A percentile compares a stretch with the other conserved stretches of the same genome.
phyloP scores from a whole-genome alignment of 1,140 invertebrate genomes.

The Pogonomyrmex barbatus region DNA sequence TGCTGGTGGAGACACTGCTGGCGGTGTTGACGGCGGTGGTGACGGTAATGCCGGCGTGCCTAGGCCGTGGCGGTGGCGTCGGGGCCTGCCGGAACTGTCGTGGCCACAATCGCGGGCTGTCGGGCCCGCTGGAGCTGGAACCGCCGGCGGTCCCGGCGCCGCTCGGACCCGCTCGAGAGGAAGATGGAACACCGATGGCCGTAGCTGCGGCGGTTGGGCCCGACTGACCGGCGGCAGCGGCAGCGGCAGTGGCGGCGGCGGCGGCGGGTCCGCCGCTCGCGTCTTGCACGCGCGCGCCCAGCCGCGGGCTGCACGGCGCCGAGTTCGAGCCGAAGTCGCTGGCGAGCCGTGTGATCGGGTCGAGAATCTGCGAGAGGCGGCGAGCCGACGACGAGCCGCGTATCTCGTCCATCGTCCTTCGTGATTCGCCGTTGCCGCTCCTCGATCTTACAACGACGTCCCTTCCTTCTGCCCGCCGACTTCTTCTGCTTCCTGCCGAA shows the following conservation, averaged over 20 bases:
- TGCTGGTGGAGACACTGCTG: slow-evolving; percentile 62
- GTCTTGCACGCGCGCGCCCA: slow-evolving; percentile 78
- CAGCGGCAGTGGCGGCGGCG: background rate
- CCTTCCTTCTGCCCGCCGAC: slow-evolving; percentile 26
- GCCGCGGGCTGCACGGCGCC: slow-evolving; percentile 84
- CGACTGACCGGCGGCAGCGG: slow-evolving; percentile 4
- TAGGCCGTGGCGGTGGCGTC: slow-evolving; percentile 84
- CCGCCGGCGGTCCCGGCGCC: slow-evolving; percentile 42
- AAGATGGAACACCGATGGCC: background rate
- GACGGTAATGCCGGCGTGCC: slow-evolving; percentile 67
- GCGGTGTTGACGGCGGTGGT: slow-evolving; percentile 64
- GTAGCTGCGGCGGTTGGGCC: slow-evolving; percentile 22
- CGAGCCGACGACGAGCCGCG: slow-evolving; percentile 85
- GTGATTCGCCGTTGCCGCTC: background rate
- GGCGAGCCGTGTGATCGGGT: slow-evolving; percentile 90
- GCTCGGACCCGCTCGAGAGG: slow-evolving; percentile 45
- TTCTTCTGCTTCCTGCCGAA: slow-evolving; percentile 21
- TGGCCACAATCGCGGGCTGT: slow-evolving; percentile 90
- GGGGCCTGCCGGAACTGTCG: slow-evolving; percentile 88
- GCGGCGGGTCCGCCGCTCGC: background rate
- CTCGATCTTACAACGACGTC: slow-evolving; percentile 23
- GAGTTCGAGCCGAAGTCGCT: slow-evolving; percentile 86
- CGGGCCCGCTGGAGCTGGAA: slow-evolving; percentile 84
- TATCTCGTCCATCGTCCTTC: slow-evolving; percentile 82
- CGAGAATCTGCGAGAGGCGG: slow-evolving; percentile 92